Conservation (phyloP, 2,888 invertebrate genomes). For the Caenorhabditis afra region DNA sequence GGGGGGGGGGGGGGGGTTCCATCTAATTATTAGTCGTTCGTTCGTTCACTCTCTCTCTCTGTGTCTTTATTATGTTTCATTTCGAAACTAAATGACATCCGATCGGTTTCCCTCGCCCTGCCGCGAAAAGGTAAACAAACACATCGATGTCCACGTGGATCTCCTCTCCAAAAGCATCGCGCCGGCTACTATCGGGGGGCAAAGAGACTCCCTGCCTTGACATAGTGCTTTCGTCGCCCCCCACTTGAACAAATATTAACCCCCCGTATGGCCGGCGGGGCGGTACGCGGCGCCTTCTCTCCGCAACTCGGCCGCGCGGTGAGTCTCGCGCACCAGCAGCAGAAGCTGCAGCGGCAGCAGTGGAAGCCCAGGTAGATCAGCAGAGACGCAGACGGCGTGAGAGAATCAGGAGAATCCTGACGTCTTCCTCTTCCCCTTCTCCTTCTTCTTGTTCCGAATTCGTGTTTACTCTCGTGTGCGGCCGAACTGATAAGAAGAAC, state of each 20-base stretch:
- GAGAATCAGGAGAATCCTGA: neutral
- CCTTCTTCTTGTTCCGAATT: too few relatives aligned
- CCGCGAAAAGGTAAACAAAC: constrained; percentile 53
- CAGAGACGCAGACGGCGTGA: constrained; percentile 21
- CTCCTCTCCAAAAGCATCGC: neutral
- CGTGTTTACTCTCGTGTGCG: too few relatives aligned
- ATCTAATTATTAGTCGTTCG: constrained; percentile 5
- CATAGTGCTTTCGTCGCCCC: constrained; percentile 50
- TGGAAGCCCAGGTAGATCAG: neutral
- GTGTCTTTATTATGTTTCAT: constrained; percentile 34
- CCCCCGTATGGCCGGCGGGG: constrained; percentile 28
- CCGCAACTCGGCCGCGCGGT: constrained; percentile 44
- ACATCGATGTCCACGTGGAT: constrained; percentile 51
- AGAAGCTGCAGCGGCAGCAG: constrained; percentile 7
- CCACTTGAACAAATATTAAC: constrained; percentile 68
- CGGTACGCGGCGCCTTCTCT: constrained; percentile 54
- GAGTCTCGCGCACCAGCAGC: neutral
- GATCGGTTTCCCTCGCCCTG: constrained; percentile 34
- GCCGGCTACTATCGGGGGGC: constrained; percentile 25
- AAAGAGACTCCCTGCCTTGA: constrained; percentile 21
- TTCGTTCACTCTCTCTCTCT: constrained; percentile 2
- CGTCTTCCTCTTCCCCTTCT: neutral
- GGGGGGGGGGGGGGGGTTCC: neutral
- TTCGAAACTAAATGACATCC: constrained; percentile 52
- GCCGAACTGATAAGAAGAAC: too few relatives aligned